Percentiles rank a stretch among this genome's conserved stretches.
phyloP scores from a whole-genome alignment of 35 echinoderm and acorn worm genomes.

The Heliocidaris tuberculata region DNA sequence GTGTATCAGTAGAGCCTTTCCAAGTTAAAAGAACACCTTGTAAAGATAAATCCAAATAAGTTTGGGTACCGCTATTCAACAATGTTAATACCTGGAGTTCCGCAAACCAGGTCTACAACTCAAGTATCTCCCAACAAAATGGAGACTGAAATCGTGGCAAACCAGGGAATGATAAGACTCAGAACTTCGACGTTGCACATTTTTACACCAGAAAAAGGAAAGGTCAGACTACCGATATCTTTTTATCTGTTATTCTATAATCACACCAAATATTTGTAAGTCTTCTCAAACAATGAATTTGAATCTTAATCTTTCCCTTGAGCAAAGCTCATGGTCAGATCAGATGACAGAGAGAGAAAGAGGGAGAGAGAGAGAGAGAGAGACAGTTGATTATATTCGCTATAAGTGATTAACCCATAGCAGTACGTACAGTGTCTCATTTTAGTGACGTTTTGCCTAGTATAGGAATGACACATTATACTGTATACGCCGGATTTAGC shows the following conservation, averaged over 20 bases:
- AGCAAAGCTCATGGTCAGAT: background rate
- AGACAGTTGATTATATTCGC: too few relatives aligned
- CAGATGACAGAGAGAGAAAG: background rate
- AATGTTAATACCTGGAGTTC: background rate
- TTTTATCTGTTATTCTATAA: background rate
- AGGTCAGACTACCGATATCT: too few relatives aligned
- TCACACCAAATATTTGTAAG: background rate
- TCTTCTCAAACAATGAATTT: conserved; percentile 12
- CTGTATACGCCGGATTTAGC: too few relatives aligned
- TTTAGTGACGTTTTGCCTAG: too few relatives aligned
- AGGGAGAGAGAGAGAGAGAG: too few relatives aligned
- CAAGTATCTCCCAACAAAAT: background rate
- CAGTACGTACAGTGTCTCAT: too few relatives aligned
- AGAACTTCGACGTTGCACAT: background rate
- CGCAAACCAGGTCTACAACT: background rate
- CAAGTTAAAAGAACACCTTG: background rate
- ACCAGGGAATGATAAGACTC: background rate
- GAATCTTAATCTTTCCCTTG: background rate
- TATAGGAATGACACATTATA: too few relatives aligned
- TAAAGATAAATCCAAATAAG: background rate
- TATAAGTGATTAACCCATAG: too few relatives aligned
- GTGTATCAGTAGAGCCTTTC: background rate
- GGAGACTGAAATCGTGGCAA: background rate
- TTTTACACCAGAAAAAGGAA: background rate
- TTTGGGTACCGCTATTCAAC: background rate